Base-by-base conservation (phyloP, 2,797 vertebrate species). In the Betta splendens region DNA sequence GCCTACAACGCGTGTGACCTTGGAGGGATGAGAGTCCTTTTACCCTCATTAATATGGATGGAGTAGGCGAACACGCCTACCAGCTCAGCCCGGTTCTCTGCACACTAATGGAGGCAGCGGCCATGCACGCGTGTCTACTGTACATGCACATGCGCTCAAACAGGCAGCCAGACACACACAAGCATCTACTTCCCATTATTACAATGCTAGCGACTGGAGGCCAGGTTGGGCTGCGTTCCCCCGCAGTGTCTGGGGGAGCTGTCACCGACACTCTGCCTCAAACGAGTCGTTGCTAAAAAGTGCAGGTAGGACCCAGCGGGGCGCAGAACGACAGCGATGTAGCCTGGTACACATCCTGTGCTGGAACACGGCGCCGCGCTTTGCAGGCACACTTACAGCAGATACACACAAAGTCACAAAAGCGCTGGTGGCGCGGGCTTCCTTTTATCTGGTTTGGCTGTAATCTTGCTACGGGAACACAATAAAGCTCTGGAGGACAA, bases 1-100 rank as follows among this genome's bases (percentile, higher is more conserved):
- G 32, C 47, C 62, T 36, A 58, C 73, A 61, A 69, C 52, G 56
- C 44, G 55, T 38, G 47, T 71, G 79, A 89, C 87, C 89, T 89
- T 89, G 85, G 68, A 84, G 70, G 64, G 69, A 77, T 57, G 59
- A 62, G 50, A 83, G 70, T 32, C 50, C 68, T 75, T 75, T 60
- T 37, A 76, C 69, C 67, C 85, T 87, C 80, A 89, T 90, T 88
- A 86, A 81, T 81, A 89, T 90, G 85, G 81, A 86, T 74, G 77
- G 76, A 64, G 77, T 64, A 9, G 75, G 73, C 44, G 63, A 67
- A 55, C 50, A 55, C 69, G 79, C 68, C 73, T 73, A 71, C 54
- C 53, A 29, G 52, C 67, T 69, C 51, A 49, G 16, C 50, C 60
- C 4, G 54, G 44, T 47, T 72, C 46, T 32, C 69, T 31, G 63